Conservation (phyloP, 2,888 invertebrate genomes). For the Nasonia oneida region DNA sequence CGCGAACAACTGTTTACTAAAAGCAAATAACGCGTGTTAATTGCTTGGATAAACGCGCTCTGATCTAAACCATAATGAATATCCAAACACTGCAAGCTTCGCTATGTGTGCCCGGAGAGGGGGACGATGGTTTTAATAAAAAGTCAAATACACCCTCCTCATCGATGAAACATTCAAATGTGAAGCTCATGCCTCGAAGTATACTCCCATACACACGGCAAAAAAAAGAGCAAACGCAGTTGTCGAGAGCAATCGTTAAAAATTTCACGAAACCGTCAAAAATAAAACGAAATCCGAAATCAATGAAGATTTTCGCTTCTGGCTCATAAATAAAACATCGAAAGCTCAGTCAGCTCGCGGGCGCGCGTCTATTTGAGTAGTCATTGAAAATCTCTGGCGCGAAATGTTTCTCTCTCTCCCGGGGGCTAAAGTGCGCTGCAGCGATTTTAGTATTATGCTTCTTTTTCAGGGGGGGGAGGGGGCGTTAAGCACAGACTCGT, state of each 20-base stretch:
- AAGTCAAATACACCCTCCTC: background rate
- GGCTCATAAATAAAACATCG: constrained; percentile 19
- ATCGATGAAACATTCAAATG: background rate
- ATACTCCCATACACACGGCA: too few species aligned
- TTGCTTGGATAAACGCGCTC: too few species aligned
- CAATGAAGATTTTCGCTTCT: background rate
- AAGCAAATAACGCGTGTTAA: too few species aligned
- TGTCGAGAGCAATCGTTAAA: constrained; percentile 1
- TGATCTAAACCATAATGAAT: too few species aligned
- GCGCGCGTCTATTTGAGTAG: constrained; percentile 26
- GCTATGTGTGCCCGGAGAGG: too few species aligned
- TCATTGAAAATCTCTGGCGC: constrained; percentile 24
- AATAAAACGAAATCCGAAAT: constrained; percentile 4
- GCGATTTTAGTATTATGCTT: constrained; percentile 20
- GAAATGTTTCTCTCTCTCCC: background rate
- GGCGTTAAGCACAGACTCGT: constrained; percentile 33
- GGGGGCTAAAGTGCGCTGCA: constrained; percentile 2
- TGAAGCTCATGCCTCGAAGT: background rate
- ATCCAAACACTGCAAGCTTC: too few species aligned
- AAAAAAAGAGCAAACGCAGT: too few species aligned
- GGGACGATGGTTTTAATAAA: too few species aligned
- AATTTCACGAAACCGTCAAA: background rate
- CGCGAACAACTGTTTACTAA: too few species aligned
- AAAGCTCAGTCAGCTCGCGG: background rate
- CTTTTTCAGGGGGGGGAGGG: background rate